Conservation (phyloP, 2,888 invertebrate genomes). For the Notocelia uddmanniana region DNA sequence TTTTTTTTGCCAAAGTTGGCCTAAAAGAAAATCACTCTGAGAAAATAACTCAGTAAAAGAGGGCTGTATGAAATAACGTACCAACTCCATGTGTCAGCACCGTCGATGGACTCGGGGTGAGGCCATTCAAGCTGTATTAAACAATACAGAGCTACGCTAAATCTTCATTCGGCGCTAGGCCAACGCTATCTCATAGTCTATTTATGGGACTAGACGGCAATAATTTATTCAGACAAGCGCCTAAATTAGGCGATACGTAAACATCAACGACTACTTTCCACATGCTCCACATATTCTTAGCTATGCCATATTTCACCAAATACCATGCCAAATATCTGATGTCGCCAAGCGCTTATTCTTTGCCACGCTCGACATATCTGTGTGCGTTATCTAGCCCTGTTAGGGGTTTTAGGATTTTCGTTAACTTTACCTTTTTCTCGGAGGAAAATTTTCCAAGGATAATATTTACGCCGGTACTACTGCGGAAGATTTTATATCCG, state of each 20-base stretch:
- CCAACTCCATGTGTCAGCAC: slow-evolving; percentile 16
- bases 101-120: neutral
- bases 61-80: neutral
- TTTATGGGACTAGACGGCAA: slow-evolving; percentile 40
- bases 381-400: slow-evolving; percentile 46
- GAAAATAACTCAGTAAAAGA: neutral
- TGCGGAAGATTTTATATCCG: slow-evolving; percentile 40
- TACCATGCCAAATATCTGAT: neutral
- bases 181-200: slow-evolving; percentile 43
- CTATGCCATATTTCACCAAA: slow-evolving; percentile 13
- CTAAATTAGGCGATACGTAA: slow-evolving; percentile 42
- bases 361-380: slow-evolving; percentile 34
- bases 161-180: slow-evolving; percentile 45
- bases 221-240: slow-evolving; percentile 37
- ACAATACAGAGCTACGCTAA: slow-evolving; percentile 39
- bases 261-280: slow-evolving; percentile 35
- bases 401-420: slow-evolving; percentile 45
- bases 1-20: no score
- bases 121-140: slow-evolving; percentile 29
- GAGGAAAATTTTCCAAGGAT: slow-evolving; percentile 37
- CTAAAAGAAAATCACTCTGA: neutral
- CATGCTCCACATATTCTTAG: slow-evolving; percentile 7
- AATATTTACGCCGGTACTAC: slow-evolving; percentile 37
- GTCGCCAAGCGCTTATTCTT: slow-evolving; percentile 32
- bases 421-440: slow-evolving; percentile 40